Evolutionary conservation across 2,888 invertebrate genomes (phyloP).

Genomic region (Limnephilus auricula): DNA sequence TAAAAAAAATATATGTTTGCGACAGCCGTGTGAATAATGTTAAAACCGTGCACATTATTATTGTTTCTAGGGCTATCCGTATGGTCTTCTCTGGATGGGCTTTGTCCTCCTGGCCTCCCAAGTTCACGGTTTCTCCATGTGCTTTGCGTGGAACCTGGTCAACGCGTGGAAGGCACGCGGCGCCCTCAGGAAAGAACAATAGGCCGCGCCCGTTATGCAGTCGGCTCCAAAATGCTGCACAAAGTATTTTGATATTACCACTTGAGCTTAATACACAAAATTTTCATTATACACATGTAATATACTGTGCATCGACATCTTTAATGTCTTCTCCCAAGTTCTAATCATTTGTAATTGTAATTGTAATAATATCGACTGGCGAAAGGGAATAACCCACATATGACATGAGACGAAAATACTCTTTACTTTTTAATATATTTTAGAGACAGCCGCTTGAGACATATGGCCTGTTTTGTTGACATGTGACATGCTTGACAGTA

Average conservation of each 20-base stretch:
- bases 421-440: background rate
- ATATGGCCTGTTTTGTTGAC: background rate
- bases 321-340: constrained; percentile 14
- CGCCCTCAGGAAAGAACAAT: constrained; percentile 83
- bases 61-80: constrained; percentile 86
- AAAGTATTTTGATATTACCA: constrained; percentile 43
- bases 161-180: constrained; percentile 90
- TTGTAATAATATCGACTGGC: background rate
- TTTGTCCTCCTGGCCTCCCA: constrained; percentile 92
- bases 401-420: no score
- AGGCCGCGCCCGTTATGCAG: constrained; percentile 68
- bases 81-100: constrained; percentile 94
- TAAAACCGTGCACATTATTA: background rate
- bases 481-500: no score
- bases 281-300: constrained; percentile 8
- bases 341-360: background rate
- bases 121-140: constrained; percentile 91
- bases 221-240: constrained; percentile 30
- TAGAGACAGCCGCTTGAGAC: background rate
- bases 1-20: no score
- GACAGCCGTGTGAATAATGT: background rate
- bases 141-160: constrained; percentile 89
- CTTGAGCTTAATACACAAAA: constrained; percentile 56
- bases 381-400: background rate
- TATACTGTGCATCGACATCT: background rate